These are phyloP conservation scores for Pandemis corylana DNA, from an alignment of 2,888 invertebrate species.

Conservation along the genomic window DNA sequence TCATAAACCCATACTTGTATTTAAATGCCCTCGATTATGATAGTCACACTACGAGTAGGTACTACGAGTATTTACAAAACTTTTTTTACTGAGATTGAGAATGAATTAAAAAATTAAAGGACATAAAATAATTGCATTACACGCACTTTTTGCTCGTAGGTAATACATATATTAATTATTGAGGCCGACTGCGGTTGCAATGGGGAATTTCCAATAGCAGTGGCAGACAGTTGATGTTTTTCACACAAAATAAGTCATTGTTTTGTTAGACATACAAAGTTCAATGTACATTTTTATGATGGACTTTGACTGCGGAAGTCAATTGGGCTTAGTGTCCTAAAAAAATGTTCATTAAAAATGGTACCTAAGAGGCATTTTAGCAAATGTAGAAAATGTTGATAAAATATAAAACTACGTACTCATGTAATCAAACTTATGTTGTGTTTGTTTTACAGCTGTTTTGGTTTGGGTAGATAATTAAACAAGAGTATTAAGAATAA, in stretches of 20 bases:
- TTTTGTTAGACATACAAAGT: neutral
- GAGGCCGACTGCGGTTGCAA: neutral
- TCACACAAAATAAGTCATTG: neutral
- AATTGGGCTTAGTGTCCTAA: neutral
- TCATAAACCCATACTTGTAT: too few relatives aligned
- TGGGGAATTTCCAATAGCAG: neutral
- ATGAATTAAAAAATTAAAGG: too few relatives aligned
- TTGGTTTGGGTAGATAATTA: neutral
- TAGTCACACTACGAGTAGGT: too few relatives aligned
- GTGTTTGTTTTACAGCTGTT: neutral
- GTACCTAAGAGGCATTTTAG: neutral
- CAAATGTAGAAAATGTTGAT: too few relatives aligned
- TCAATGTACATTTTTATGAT: neutral
- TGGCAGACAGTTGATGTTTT: neutral
- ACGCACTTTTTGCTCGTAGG: too few relatives aligned
- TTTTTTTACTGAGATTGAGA: too few relatives aligned
- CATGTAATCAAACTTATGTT: neutral
- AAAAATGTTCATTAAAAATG: too few relatives aligned
- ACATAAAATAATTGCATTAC: too few relatives aligned
- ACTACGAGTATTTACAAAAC: too few relatives aligned
- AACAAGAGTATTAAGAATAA: neutral
- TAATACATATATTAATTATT: too few relatives aligned
- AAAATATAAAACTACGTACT: neutral
- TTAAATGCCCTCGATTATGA: too few relatives aligned
- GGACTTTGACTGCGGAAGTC: neutral